Conservation (phyloP, 1,140 invertebrate species). For the Philopotamus ludificatus region DNA sequence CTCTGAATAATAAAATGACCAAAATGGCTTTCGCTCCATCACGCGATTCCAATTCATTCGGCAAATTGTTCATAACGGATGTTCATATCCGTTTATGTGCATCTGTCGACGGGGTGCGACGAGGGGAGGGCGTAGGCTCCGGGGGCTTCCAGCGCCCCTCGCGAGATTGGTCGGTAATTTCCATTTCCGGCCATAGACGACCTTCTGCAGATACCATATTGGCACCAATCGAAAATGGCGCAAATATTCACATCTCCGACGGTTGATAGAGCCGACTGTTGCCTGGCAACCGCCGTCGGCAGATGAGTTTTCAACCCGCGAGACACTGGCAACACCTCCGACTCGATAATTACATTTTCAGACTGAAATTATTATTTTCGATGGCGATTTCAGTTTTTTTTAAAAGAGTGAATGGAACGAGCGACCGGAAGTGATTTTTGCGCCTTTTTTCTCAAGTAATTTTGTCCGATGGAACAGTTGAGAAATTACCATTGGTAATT, state of each 20-base stretch:
- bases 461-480: too few species aligned
- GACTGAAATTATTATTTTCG: not conserved
- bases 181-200: slow-evolving; percentile 56
- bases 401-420: not conserved
- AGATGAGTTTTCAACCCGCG: too few species aligned
- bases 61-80: slow-evolving; percentile 66
- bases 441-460: not conserved
- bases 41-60: slow-evolving; percentile 58
- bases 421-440: not conserved
- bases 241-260: not conserved
- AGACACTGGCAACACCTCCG: not conserved
- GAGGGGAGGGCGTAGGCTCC: not conserved
- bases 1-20: too few species aligned
- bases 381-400: not conserved
- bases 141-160: not conserved
- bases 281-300: not conserved
- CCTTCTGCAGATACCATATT: too few species aligned
- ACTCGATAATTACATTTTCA: slow-evolving; percentile 23
- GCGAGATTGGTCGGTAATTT: slow-evolving; percentile 61
- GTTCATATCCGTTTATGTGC: slow-evolving; percentile 56
- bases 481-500: too few species aligned
- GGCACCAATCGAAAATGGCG: too few species aligned
- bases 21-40: slow-evolving; percentile 32
- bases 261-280: not conserved
- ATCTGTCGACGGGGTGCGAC: slow-evolving; percentile 38